These are phyloP conservation scores for Gephyroberyx darwinii DNA, from an alignment of 2,797 vertebrate genomes.

Conservation along the genomic window DNA sequence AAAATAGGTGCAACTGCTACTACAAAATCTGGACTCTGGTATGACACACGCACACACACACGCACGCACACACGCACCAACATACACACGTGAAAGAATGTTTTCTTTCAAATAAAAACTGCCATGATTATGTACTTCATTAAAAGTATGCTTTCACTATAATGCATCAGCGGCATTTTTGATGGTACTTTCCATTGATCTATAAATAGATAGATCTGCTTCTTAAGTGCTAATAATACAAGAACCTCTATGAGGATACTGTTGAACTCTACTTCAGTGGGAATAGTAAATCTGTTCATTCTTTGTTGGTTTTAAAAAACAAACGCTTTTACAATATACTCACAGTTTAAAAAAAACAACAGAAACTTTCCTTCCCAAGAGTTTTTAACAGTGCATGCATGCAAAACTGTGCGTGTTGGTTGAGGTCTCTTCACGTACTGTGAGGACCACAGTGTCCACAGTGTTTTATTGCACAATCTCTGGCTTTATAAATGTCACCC, in stretches of 20 bases:
- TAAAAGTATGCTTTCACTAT: slow-evolving; percentile 8
- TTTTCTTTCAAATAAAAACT: background rate
- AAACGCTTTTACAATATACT: slow-evolving; percentile 30
- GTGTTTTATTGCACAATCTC: slow-evolving; percentile 75
- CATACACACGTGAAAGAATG: background rate
- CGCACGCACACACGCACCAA: background rate
- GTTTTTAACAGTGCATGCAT: slow-evolving; percentile 61
- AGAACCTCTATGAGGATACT: slow-evolving; percentile 55
- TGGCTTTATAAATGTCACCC: slow-evolving; percentile 36
- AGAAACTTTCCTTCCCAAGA: slow-evolving; percentile 3
- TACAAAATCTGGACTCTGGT: slow-evolving; percentile 3
- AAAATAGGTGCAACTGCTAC: slow-evolving; percentile 11
- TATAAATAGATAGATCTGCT: slow-evolving; percentile 33
- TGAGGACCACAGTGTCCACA: slow-evolving; percentile 42
- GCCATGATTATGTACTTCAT: slow-evolving; percentile 12
- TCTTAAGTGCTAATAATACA: slow-evolving; percentile 54
- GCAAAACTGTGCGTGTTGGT: slow-evolving; percentile 59
- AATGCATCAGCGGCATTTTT: slow-evolving; percentile 11
- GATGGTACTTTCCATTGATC: slow-evolving; percentile 22
- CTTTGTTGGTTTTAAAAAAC: slow-evolving; percentile 20
- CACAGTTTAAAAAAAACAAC: slow-evolving; percentile 24
- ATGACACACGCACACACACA: slow-evolving; percentile 13
- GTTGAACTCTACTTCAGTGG: slow-evolving; percentile 42
- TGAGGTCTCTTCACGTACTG: slow-evolving; percentile 29
- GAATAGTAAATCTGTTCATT: slow-evolving; percentile 43